Evolutionary conservation across 2,113 vertebrate genomes (phyloP), one percentile per base, ranked within the genome.

Genomic region (Percina caprodes): DNA sequence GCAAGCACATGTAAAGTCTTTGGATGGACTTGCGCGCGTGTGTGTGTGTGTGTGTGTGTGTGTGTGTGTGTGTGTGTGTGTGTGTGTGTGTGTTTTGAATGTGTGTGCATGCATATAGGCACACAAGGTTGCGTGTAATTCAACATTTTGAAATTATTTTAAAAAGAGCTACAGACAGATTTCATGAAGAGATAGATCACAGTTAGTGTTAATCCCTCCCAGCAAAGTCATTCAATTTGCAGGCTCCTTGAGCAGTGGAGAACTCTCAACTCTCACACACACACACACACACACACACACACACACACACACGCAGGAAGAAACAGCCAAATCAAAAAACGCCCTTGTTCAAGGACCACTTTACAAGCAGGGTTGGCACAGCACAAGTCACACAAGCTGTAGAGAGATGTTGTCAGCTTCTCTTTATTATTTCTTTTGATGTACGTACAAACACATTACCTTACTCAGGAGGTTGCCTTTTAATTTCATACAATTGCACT

Each of bases 1-100:
- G 92, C 86, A 93, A 93, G 89, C 67, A 80, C 71, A 74, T 89
- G 92, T 75, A 92, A 92, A 88, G 73, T 70, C 55, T 75, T 69
- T 56, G 66, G 56, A 76, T n/a, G 21, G 68, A 68, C 70, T 54
- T 65, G 80, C 26, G 55, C 52, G 60, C 52, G 48, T 55, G 61
- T 16, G 56, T 69, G 60, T 58, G 52, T 59, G 61, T 16, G 55
- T 69, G 52, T 52, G 56, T 12, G 35, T 24, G 48, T 11, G 66
- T 24, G 62, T 54, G 62, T 49, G 56, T 42, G 60, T 18, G 56
- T 65, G 39, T 42, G 49, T 13, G 33, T 23, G 48, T 4, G 61
- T 24, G 58, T 42, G 46, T 35, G 55, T 4, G 45, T 18, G 54
- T 2, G 45, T 13, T 30, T 30, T 30, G 30, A 30, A 30, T 4